A percentile compares a stretch with the other conserved stretches of the same genome.
Evolutionary conservation across 2,797 vertebrate genomes (phyloP).

Genomic region (Onychomys torridus): DNA sequence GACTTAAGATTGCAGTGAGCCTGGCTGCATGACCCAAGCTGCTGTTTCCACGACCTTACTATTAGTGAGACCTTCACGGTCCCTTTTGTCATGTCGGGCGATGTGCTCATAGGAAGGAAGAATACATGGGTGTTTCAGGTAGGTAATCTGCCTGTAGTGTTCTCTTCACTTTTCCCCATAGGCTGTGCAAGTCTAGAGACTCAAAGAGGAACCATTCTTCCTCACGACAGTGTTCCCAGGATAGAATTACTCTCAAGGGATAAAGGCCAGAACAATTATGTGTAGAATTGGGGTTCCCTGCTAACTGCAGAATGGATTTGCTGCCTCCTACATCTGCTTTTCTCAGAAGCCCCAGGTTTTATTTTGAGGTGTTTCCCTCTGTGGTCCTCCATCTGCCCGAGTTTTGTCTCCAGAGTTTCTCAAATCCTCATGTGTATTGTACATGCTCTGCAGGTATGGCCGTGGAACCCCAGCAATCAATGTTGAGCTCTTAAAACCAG

Average conservation of each 20-base stretch:
- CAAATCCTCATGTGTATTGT: not conserved
- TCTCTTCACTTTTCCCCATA: not conserved
- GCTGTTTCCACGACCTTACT: not conserved
- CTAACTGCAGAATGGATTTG: not conserved
- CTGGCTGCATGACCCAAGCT: not conserved
- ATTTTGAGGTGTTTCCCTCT: not conserved
- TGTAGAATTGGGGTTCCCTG: not conserved
- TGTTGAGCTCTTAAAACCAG: not conserved
- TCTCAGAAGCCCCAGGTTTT: not conserved
- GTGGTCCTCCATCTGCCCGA: not conserved
- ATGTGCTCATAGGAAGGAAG: not conserved
- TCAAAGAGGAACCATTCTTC: not conserved
- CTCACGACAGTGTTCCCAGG: not conserved
- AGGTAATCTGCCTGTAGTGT: not conserved
- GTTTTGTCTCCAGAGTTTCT: not conserved
- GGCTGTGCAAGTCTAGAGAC: not conserved
- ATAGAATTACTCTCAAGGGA: not conserved
- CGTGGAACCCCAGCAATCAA: not conserved
- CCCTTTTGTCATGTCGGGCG: not conserved
- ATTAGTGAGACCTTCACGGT: not conserved
- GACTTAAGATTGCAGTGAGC: not conserved
- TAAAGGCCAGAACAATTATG: not conserved
- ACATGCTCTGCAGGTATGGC: not conserved
- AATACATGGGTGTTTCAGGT: not conserved
- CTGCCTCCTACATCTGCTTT: not conserved